phyloP scores from a whole-genome alignment of 2,888 invertebrate genomes.

The Meliscaeva auricollis region DNA sequence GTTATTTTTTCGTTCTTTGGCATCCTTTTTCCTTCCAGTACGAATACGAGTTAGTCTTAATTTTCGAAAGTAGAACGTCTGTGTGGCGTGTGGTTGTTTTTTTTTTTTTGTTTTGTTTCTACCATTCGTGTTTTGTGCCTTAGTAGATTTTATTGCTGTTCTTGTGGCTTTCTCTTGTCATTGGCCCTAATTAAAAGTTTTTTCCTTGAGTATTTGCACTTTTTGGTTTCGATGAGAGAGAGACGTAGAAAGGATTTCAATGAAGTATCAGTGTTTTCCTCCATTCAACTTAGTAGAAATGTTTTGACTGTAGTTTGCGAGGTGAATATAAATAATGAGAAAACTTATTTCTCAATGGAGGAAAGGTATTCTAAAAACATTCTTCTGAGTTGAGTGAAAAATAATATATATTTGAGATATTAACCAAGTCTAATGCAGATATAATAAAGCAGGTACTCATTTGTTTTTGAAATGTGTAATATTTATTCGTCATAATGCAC shows the following conservation, averaged over 20 bases:
- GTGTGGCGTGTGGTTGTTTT: constrained; percentile 22
- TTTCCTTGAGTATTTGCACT: constrained; percentile 62
- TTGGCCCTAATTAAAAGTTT: constrained; percentile 73
- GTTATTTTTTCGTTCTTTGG: constrained; percentile 51
- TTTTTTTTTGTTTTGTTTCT: constrained; percentile 16
- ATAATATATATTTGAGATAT: too few species aligned
- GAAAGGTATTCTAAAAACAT: neutral
- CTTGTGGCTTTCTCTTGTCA: constrained; percentile 60
- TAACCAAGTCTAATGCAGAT: too few species aligned
- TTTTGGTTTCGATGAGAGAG: constrained; percentile 29
- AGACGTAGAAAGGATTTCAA: constrained; percentile 34
- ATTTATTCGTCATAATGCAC: too few species aligned
- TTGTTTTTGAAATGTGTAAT: too few species aligned
- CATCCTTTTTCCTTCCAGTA: constrained; percentile 36
- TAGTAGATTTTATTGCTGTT: constrained; percentile 70
- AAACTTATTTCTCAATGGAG: constrained; percentile 14
- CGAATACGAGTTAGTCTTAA: constrained; percentile 51
- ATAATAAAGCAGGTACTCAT: too few species aligned
- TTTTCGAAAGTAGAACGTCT: constrained; percentile 56
- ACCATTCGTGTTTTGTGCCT: constrained; percentile 20
- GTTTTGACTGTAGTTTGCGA: constrained; percentile 27
- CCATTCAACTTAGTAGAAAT: constrained; percentile 13
- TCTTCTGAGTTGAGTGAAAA: neutral
- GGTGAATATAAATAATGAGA: constrained; percentile 54
- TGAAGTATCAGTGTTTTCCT: constrained; percentile 30